Base-by-base conservation (phyloP, 1,140 invertebrate species). In the Asobara japonica region DNA sequence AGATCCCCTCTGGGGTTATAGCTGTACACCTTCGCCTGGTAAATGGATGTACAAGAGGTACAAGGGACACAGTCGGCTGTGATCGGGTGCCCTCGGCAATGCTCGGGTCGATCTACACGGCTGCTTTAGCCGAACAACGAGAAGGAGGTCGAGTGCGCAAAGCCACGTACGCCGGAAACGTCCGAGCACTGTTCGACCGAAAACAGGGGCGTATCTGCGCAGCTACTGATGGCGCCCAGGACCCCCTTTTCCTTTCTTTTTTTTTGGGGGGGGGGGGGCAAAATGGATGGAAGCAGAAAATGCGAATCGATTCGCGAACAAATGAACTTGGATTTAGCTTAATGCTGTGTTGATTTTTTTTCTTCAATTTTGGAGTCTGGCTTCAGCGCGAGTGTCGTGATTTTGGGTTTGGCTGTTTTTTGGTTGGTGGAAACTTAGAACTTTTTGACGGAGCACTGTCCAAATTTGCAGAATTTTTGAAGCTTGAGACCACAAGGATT, bases 121-220 rank as follows among this genome's bases (percentile, higher is more conserved):
- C 11, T 29, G 66, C 31, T 25, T 30, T 68, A 60, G 33, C 38
- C 41, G 11, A 18, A 61, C 16, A 22, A 61, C 41, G 62, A 67
- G 69, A 71, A 74, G 65, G 69, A 71, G 70, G 62, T 72, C 70
- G 70, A 75, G 66, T 72, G 41, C 66, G 69, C 29, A 41, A n/a
- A 41, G 67, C 64, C 68, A 74, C 69, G 73, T 67, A 71, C 73
- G 70, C 74, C 74, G 74, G 74, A 75, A 75, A 75, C 70, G 61
- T 61, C 74, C 74, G 74, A 75, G 70, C 65, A 6, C 73, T 25
- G 36, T 74, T 74, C 73, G 73, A 74, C 65, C 69, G 65, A 20
- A n/a, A 25, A 36, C 73, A 74, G 73, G 73, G 18, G 18, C 65
- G 69, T 74, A 66, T 18, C 62, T 10, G 60, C 16, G 25, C 38